Base-by-base conservation (phyloP, 2,797 vertebrate genomes). In the Peromyscus aztecus region DNA sequence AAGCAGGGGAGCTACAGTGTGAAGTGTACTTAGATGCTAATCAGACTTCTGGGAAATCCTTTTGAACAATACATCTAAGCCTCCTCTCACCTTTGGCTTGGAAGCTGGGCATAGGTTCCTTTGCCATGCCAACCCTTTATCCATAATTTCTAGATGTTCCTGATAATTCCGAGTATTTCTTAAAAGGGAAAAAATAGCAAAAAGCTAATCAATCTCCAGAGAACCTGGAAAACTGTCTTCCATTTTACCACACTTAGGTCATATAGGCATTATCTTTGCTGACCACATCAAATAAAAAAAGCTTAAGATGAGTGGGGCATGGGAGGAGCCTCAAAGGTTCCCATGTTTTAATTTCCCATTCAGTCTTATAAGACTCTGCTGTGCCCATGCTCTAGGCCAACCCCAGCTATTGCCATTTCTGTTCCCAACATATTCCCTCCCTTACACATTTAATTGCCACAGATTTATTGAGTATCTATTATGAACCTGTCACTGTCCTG, bases 1-100 rank as follows among this genome's bases (percentile, higher is more conserved):
- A 96, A 96, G 75, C 82, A 98, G 97, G 10, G 92, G 80, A 97
- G 71, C 76, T 96, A 17, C 95, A 98, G 92, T 95, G 96, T 96
- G 95, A 97, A 97, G 96, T 92, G 40, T 94, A 94, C 96, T 98
- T 97, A 97, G 71, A 97, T 92, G 91, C 63, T 98, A 98, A 98
- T 98, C 97, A 98, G 94, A 94, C 92, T 98, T 97, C 96, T 96
- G 93, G 96, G 84, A 98, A 98, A 97, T 97, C 97, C 97, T 97
- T 97, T 94, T 55, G 90, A 98, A 97, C n/a, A 97, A 78, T 97
- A 78, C 13, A 92, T 94, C 98, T 78, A 93, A 98, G 95, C 94
- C 88, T 98, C 43, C 80, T 90, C 83, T 95, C 91, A 96, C 85
- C 97, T 97, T 92, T 76, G 76, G 63, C 84, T 97, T 97, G 86